Base-by-base conservation (phyloP, 2,797 vertebrate genomes). In the Hippoglossus hippoglossus region DNA sequence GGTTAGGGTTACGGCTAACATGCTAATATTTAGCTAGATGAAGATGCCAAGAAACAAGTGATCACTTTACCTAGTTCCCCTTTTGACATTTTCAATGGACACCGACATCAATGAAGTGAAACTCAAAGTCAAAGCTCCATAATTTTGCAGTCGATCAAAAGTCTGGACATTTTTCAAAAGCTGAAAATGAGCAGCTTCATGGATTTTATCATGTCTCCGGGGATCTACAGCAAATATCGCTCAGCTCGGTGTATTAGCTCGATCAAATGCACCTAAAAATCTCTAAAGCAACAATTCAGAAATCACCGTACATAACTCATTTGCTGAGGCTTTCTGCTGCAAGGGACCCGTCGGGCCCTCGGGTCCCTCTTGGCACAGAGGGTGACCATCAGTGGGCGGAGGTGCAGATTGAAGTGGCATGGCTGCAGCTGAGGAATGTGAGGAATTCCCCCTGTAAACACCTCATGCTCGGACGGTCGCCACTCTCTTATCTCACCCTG, bases 391-490 rank as follows among this genome's bases (percentile, higher is more conserved):
- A 87, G 78, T 71, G 84, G 88, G 82, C 72, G 86, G 89, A 89
- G 92, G 83, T 78, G 75, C 84, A 86, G 87, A 93, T 90, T 34
- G 61, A 81, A 90, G 86, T 86, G 87, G 89, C 90, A 88, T 88
- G 88, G 84, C 81, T 86, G 91, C 82, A 81, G 84, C 76, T 8
- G 68, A 86, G 93, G 94, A 93, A 95, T 95, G 92, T 52, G 70
- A 92, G 89, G 93, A 95, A 95, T 94, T 90, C 90, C 87, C 82
- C 88, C 71, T 89, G 87, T 93, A 93, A 93, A 93, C 91, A 90
- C 82, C 87, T 92, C 79, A 88, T 57, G 90, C 87, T 92, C 55
- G 18, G 84, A 86, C 68, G 80, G 81, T 80, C 88, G 64, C 85
- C 71, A 12, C 67, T 13, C 75, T 82, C 90, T 93, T 91, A 94